A percentile compares a stretch with the other conserved stretches of the same genome.
phyloP scores from a whole-genome alignment of 2,113 vertebrate species.

The Daboia siamensis region DNA sequence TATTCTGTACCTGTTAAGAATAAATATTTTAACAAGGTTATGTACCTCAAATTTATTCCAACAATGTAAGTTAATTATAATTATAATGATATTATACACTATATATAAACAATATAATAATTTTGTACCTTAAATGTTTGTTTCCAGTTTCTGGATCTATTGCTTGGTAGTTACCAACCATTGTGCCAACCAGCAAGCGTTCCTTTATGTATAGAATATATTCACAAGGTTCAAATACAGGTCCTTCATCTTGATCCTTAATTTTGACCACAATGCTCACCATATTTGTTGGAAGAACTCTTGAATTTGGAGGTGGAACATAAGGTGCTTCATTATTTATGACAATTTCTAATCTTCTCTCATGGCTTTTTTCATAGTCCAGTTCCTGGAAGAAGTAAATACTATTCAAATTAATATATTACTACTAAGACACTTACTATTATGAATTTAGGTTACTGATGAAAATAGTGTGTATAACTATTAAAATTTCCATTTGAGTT shows the following conservation, averaged over 20 bases:
- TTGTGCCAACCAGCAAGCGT: conserved; percentile 64
- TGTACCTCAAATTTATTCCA: conserved; percentile 5
- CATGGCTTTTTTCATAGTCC: conserved; percentile 71
- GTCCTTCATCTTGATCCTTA: conserved; percentile 78
- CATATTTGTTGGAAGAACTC: conserved; percentile 60
- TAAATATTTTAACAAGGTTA: not conserved
- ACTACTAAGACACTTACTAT: not conserved
- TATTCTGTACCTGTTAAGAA: conserved; percentile 79
- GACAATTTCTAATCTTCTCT: conserved; percentile 70
- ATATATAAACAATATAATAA: not conserved
- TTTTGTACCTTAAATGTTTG: conserved; percentile 75
- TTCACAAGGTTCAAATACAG: conserved; percentile 71
- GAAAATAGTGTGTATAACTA: not conserved
- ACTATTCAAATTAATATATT: conserved; percentile 21
- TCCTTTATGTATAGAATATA: conserved; percentile 72
- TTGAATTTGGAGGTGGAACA: conserved; percentile 48
- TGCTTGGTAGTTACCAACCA: conserved; percentile 75
- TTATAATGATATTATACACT: not conserved
- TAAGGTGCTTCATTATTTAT: conserved; percentile 79
- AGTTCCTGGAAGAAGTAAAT: conserved; percentile 69
- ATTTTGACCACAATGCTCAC: conserved; percentile 72
- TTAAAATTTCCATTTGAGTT: not conserved
- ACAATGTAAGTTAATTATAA: rapidly evolving
- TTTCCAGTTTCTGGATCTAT: conserved; percentile 80
- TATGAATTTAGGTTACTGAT: not conserved